phyloP scores from a whole-genome alignment of 2,113 vertebrate genomes.

The Dendropsophus ebraccatus region DNA sequence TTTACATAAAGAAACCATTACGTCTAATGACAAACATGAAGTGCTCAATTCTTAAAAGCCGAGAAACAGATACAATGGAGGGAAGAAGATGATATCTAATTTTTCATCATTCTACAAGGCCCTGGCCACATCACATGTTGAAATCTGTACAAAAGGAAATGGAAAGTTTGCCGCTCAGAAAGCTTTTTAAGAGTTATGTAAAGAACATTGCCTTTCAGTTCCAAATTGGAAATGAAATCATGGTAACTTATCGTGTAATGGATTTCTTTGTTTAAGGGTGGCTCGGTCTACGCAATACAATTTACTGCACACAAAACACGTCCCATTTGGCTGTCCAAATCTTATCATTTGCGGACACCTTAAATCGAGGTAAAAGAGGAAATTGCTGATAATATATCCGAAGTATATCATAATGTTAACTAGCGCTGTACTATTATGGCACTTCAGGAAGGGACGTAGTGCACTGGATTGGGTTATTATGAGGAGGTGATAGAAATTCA shows the following conservation, averaged over 20 bases:
- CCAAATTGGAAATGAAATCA: neutral
- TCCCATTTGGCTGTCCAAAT: constrained; percentile 7
- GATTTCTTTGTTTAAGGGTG: neutral
- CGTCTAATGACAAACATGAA: constrained; percentile 23
- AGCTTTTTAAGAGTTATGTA: neutral
- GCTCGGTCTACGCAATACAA: neutral
- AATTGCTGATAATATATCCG: neutral
- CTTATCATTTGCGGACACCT: neutral
- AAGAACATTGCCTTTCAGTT: neutral
- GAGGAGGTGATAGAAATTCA: too few relatives aligned
- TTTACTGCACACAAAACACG: neutral
- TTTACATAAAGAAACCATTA: constrained; percentile 44
- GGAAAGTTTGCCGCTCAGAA: neutral
- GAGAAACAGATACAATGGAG: constrained; percentile 18
- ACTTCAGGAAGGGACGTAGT: too few relatives aligned
- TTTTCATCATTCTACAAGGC: neutral
- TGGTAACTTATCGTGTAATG: neutral
- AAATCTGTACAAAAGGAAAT: constrained; percentile 1
- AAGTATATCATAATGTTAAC: neutral
- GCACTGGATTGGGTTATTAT: too few relatives aligned
- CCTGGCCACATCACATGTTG: constrained; percentile 6
- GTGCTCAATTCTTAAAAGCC: constrained; percentile 1
- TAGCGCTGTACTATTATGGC: too few relatives aligned
- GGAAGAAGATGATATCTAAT: neutral
- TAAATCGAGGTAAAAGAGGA: neutral